A percentile compares a stretch with the other conserved stretches of the same genome.
These are phyloP conservation scores for Brachionus sp. DNA, from an alignment of 1,140 invertebrate genomes.

Conservation along the genomic window DNA sequence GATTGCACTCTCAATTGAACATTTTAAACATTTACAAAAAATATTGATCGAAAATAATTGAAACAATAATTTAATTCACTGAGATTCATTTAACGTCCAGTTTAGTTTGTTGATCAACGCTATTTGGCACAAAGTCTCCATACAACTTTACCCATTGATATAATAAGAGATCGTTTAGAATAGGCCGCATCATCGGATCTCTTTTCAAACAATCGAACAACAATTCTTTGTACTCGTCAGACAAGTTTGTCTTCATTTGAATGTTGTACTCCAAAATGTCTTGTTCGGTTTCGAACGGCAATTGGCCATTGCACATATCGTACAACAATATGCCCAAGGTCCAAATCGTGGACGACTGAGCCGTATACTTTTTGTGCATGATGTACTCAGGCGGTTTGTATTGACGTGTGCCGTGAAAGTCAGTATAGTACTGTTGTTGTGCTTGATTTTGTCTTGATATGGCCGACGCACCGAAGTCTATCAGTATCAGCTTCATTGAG, in stretches of 20 bases:
- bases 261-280: constrained; percentile 36
- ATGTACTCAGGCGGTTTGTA: constrained; percentile 46
- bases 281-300: constrained; percentile 45
- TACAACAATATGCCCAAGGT: constrained; percentile 44
- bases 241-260: neutral
- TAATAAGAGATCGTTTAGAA: constrained; percentile 63
- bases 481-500: constrained; percentile 13
- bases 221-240: constrained; percentile 15
- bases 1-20: neutral
- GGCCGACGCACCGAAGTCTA: constrained; percentile 44
- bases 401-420: constrained; percentile 45
- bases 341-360: constrained; percentile 37
- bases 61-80: neutral
- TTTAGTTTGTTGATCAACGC: neutral
- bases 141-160: constrained; percentile 62
- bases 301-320: constrained; percentile 42
- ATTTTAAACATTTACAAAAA: neutral
- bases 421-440: constrained; percentile 14
- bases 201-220: constrained; percentile 61
- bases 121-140: neutral
- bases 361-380: constrained; percentile 8
- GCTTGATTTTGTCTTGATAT: constrained; percentile 27
- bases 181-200: constrained; percentile 62
- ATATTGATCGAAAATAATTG: neutral
- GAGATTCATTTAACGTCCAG: neutral